Evolutionary conservation across 37 sponge, comb jelly and placozoan species (phyloP).

Genomic region (Ianthella basta): DNA sequence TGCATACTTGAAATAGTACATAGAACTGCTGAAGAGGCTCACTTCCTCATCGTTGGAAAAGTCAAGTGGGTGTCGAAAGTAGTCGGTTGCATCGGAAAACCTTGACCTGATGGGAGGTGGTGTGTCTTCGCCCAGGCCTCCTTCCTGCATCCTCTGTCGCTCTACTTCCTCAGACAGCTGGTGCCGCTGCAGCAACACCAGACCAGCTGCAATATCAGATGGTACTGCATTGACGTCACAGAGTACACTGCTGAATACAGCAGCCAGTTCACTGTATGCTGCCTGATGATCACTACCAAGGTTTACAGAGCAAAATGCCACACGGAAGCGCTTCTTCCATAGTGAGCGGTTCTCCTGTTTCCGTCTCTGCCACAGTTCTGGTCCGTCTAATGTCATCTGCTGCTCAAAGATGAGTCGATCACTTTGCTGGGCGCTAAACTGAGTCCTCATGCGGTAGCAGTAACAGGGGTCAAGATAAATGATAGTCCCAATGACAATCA

Average conservation of each 20-base stretch:
- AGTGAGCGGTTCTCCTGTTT: constrained; percentile 33
- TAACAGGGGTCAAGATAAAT: constrained; percentile 84
- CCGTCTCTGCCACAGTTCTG: constrained; percentile 11
- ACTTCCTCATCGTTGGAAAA: constrained; percentile 50
- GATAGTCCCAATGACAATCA: constrained; percentile 20
- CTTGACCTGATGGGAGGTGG: neutral
- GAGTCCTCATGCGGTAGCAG: constrained; percentile 38
- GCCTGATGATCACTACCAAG: constrained; percentile 65
- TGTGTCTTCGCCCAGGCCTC: neutral
- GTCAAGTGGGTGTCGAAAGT: constrained; percentile 36
- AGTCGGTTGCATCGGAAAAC: constrained; percentile 2
- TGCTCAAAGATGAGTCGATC: constrained; percentile 6
- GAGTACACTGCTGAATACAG: constrained; percentile 71
- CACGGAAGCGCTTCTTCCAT: constrained; percentile 69
- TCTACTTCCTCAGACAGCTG: constrained; percentile 45
- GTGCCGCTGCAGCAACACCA: constrained; percentile 77
- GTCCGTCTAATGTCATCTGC: neutral
- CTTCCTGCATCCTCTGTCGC: neutral
- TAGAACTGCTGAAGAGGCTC: constrained; percentile 34
- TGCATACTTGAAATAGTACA: constrained; percentile 76
- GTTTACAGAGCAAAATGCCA: constrained; percentile 48
- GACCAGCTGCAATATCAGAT: constrained; percentile 88
- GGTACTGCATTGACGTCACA: constrained; percentile 78
- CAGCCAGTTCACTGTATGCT: constrained; percentile 74
- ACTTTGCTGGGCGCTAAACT: neutral